Evolutionary conservation across 2,113 vertebrate species (phyloP).

Genomic region (Pagrus major): DNA sequence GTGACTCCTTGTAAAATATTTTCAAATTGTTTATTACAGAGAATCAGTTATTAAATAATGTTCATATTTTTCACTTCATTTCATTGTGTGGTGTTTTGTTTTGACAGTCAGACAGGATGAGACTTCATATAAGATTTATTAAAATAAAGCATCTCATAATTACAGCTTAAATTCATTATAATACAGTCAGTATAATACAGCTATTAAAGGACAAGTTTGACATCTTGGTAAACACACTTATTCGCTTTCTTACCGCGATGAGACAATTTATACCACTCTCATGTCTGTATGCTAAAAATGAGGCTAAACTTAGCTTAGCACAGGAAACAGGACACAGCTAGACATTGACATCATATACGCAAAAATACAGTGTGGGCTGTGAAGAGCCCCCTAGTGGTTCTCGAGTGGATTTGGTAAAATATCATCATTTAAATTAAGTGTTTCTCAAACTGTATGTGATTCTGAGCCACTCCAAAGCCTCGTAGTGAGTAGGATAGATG

Average conservation of each 20-base stretch:
- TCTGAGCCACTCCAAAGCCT: too few relatives aligned
- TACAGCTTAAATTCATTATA: too few relatives aligned
- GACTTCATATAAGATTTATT: conserved; percentile 10
- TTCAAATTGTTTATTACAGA: conserved; percentile 99
- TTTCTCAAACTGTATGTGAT: too few relatives aligned
- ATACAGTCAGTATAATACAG: not conserved
- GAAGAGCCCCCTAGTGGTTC: too few relatives aligned
- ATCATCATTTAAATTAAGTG: too few relatives aligned
- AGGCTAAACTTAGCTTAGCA: too few relatives aligned
- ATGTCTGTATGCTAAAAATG: not conserved
- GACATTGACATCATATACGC: too few relatives aligned
- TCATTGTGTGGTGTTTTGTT: conserved; percentile 66
- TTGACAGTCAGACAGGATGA: conserved; percentile 13
- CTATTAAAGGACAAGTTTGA: not conserved
- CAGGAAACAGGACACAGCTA: too few relatives aligned
- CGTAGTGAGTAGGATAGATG: too few relatives aligned
- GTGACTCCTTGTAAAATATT: conserved; percentile 99
- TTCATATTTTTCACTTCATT: conserved; percentile 99
- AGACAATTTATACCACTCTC: not conserved
- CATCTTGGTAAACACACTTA: not conserved
- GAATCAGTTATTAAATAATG: conserved; percentile 99
- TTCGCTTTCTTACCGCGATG: not conserved
- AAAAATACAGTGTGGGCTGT: too few relatives aligned
- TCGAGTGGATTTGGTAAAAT: too few relatives aligned
- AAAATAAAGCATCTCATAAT: not conserved